A percentile compares a stretch with the other conserved stretches of the same genome.
These are phyloP conservation scores for Anisognathus igniventris DNA, from an alignment of 2,797 vertebrate species.

Conservation along the genomic window DNA sequence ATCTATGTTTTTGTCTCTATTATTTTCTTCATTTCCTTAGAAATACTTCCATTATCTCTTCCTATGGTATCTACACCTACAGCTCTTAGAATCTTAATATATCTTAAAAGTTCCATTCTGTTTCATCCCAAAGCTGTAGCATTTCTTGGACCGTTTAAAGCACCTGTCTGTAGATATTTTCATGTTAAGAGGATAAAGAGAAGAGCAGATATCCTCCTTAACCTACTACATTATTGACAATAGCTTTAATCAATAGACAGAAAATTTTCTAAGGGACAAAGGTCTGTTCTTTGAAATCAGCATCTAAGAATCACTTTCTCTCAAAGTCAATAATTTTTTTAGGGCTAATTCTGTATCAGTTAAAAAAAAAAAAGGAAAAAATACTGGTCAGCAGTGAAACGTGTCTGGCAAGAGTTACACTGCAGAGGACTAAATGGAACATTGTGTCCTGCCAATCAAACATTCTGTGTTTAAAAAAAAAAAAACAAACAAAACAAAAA, in stretches of 20 bases:
- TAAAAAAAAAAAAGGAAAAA: not conserved
- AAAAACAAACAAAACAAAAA: rapidly evolving
- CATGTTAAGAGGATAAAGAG: not conserved
- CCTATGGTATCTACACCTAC: not conserved
- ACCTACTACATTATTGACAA: not conserved
- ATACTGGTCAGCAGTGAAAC: not conserved
- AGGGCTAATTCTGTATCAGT: not conserved
- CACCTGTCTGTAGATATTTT: not conserved
- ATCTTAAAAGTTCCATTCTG: not conserved
- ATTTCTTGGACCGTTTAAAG: not conserved
- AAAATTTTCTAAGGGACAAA: not conserved
- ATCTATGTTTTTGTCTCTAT: not conserved
- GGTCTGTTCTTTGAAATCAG: not conserved
- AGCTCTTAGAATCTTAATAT: not conserved
- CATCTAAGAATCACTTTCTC: not conserved
- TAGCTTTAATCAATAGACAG: not conserved
- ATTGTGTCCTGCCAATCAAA: not conserved
- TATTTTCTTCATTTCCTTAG: not conserved
- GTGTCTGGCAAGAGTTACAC: not conserved
- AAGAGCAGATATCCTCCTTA: not conserved
- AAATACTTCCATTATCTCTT: not conserved
- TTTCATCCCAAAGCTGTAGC: not conserved
- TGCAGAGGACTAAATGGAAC: not conserved
- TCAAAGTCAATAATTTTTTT: not conserved
- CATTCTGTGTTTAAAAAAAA: no score